Base-by-base conservation (phyloP, 1,140 invertebrate species). In the Trachymyrmex septentrionalis region DNA sequence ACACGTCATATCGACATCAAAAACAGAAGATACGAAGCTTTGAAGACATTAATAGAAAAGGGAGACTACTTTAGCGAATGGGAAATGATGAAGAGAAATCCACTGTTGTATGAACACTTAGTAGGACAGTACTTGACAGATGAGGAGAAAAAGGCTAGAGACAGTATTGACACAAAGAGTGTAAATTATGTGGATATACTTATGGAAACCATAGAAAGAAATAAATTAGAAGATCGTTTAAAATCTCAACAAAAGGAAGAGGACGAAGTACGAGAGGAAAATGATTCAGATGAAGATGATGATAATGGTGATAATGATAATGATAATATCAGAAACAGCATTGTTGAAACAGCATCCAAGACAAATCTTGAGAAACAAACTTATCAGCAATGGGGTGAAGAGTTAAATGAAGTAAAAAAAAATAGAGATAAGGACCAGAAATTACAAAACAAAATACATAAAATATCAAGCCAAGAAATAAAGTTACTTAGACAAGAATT, bases 21-120 rank as follows among this genome's bases (percentile, higher is more conserved):
- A 94, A 99, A 99, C 94, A 95, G 98, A 88, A 95, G 98, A 66
- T 99, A 97, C 94, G 96, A 97, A 92, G 98, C 98, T 12, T 95
- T 99, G 92, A 96, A 98, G 89, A 96, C 96, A 90, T 93, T 99
- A 59, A 95, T 98, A 59, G 96, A 97, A 82, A 96, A 97, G 57
- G 97, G 97, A 53, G 95, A 96, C 34, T 99, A 99, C 95, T 99
- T 99, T 91, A 98, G 97, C 94, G 98, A 99, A 93, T 96, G 96
- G 84, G 98, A 98, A 96, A 99, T 99, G 98, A 98, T 98, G 96
- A 97, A 97, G 89, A 94, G 99, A 87, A 98, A 98, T 95, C 98
- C 98, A 0, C 96, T 98, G 73, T 93, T 99, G 0, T 99, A 98
- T 95, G 98, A 99, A 75, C 97, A 99, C 91, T 95, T 99, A 77